These are phyloP conservation scores for Podarcis cretensis DNA, from an alignment of 2,113 vertebrate genomes.

Conservation along the genomic window DNA sequence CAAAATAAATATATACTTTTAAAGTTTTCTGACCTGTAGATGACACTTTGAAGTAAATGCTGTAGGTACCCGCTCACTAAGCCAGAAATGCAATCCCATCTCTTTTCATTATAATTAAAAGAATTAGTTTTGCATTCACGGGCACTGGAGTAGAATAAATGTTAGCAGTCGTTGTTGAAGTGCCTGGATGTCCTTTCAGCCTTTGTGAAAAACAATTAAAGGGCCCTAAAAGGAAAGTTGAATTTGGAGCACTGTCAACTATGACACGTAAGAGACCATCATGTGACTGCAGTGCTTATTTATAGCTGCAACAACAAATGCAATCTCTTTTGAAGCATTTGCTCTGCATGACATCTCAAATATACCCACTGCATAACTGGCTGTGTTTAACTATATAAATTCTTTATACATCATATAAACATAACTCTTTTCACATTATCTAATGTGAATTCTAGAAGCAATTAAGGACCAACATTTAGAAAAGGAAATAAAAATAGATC, in stretches of 20 bases:
- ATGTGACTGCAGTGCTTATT: neutral
- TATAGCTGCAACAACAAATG: slow-evolving; percentile 7
- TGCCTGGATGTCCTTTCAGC: neutral
- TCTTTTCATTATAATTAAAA: slow-evolving; percentile 27
- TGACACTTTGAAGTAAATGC: slow-evolving; percentile 52
- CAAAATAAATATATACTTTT: neutral
- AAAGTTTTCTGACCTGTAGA: slow-evolving; percentile 55
- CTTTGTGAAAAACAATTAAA: slow-evolving; percentile 15
- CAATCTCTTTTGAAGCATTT: neutral
- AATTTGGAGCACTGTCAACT: neutral
- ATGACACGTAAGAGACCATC: neutral
- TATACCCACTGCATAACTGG: too few relatives aligned
- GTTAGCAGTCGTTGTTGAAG: slow-evolving; percentile 10
- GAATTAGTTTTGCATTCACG: neutral
- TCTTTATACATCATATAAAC: too few relatives aligned
- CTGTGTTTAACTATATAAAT: too few relatives aligned
- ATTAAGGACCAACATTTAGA: too few relatives aligned
- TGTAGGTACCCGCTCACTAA: neutral
- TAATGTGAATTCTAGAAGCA: too few relatives aligned
- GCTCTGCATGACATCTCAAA: neutral
- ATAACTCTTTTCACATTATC: too few relatives aligned
- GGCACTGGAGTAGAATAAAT: neutral
- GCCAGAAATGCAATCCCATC: neutral
- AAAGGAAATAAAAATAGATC: too few relatives aligned
- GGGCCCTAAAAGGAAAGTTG: neutral